Base-by-base conservation (phyloP, 2,888 invertebrate genomes). In the Conus canariensis region DNA sequence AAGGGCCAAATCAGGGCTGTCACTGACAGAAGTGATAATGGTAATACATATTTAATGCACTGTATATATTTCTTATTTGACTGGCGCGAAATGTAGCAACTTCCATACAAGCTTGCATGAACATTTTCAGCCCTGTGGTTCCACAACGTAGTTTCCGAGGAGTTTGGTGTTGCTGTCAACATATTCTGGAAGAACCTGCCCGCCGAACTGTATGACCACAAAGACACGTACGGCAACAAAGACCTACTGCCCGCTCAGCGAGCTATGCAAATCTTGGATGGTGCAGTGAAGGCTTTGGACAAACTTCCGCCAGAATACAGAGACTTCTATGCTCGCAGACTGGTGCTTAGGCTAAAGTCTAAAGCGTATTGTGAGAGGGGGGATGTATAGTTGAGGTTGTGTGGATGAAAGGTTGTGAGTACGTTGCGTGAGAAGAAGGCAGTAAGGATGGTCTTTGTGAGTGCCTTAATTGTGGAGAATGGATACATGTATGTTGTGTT, bases 221-320 rank as follows among this genome's bases (percentile, higher is more conserved):
- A 96, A 93, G 97, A 97, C 94, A 95, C 96, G 5, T 97, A 97
- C 93, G 97, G 97, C 74, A 97, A 97, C 93, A 97, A 96, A 93
- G 97, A 97, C 93, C 95, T 96, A 0, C 91, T 97, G 58, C 97
- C 97, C 22, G 97, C 96, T 1, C 94, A 95, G 25, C 94, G 96
- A 94, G 97, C 97, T 14, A 95, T 96, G 91, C 96, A 96, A 91
- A 95, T 96, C 64, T 90, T 97, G 22, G 97, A 97, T 70, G 96
- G 96, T 93, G 96, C 97, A 10, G 89, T 97, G 10, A 96, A 96
- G 92, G 94, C 95, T 16, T 93, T 97, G 74, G 95, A 96, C 45
- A 94, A 94, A 89, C 93, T 97, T 14, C 97, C 97, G 4, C 92
- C 94, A 7, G 96, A 96, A 59, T 97, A 97, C 93, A 95, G 95